Percentiles rank a stretch among this genome's conserved stretches.
Conservation (phyloP, 2,797 vertebrate genomes). For the Melanotaenia pygmaea region DNA sequence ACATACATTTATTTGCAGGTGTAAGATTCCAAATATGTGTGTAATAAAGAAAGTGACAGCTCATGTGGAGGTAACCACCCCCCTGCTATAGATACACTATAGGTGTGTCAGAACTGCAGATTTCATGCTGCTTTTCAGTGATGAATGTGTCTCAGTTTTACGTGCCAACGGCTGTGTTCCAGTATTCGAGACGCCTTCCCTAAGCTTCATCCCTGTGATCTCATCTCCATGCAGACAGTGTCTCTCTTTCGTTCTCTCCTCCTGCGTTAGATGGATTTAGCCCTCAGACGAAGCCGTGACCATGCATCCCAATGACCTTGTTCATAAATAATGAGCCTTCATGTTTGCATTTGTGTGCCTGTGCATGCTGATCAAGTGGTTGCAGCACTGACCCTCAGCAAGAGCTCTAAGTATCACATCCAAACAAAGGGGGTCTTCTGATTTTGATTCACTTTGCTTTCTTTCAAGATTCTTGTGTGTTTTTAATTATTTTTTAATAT, state of each 20-base stretch:
- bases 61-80: conserved; percentile 4
- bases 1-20: neutral
- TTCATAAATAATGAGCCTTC: conserved; percentile 73
- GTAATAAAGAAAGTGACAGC: conserved; percentile 11
- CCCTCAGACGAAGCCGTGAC: conserved; percentile 68
- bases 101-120: conserved; percentile 28
- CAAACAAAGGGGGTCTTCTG: conserved; percentile 18
- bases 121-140: conserved; percentile 29
- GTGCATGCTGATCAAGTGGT: conserved; percentile 76
- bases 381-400: conserved; percentile 56
- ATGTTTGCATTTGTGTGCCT: conserved; percentile 34
- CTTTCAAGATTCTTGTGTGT: conserved; percentile 35
- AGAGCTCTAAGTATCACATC: conserved; percentile 40
- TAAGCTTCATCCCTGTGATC: conserved; percentile 54
- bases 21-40: conserved; percentile 1
- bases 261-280: conserved; percentile 71
- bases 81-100: conserved; percentile 11
- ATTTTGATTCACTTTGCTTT: conserved; percentile 57
- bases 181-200: conserved; percentile 45
- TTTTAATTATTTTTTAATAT: neutral
- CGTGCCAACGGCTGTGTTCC: conserved; percentile 31
- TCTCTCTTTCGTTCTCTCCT: conserved; percentile 60
- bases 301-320: conserved; percentile 79
- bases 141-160: conserved; percentile 47
- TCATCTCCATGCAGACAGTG: conserved; percentile 75